Conservation (phyloP, 1,140 invertebrate species). For the Hylyphantes graminicola region DNA sequence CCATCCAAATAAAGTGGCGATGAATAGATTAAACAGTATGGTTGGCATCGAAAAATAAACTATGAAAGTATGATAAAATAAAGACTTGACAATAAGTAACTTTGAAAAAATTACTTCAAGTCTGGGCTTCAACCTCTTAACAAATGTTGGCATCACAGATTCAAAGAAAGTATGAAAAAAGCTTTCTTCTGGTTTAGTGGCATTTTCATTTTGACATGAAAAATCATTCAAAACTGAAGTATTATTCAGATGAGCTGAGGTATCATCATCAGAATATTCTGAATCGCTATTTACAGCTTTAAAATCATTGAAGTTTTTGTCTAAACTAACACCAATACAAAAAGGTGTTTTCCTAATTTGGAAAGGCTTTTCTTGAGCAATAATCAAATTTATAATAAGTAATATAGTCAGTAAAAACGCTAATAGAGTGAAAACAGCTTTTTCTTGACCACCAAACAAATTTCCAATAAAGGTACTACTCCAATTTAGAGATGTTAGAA, state of each 20-base stretch:
- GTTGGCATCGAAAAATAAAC: constrained; percentile 64
- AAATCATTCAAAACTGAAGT: constrained; percentile 20
- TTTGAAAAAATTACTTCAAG: background rate
- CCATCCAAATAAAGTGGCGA: constrained; percentile 65
- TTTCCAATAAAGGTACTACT: constrained; percentile 52
- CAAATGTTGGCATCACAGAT: background rate
- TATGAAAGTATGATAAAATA: background rate
- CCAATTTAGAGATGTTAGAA: constrained; percentile 71
- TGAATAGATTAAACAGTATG: constrained; percentile 67
- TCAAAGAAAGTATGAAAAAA: background rate
- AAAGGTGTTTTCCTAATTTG: background rate
- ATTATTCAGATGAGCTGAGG: background rate
- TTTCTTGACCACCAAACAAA: constrained; percentile 62
- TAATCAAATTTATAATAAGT: constrained; percentile 61
- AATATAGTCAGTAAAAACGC: constrained; percentile 62
- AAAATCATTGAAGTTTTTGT: constrained; percentile 49
- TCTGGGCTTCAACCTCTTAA: background rate
- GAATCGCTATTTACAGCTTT: background rate
- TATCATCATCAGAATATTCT: background rate
- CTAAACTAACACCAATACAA: background rate
- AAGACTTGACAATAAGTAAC: background rate
- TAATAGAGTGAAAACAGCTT: constrained; percentile 62
- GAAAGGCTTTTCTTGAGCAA: constrained; percentile 62
- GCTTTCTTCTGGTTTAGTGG: constrained; percentile 13
- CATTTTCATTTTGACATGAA: background rate